Percentiles rank a stretch among this genome's conserved stretches.
Evolutionary conservation across 2,888 invertebrate species (phyloP).

Genomic region (Harpalus rubripes): DNA sequence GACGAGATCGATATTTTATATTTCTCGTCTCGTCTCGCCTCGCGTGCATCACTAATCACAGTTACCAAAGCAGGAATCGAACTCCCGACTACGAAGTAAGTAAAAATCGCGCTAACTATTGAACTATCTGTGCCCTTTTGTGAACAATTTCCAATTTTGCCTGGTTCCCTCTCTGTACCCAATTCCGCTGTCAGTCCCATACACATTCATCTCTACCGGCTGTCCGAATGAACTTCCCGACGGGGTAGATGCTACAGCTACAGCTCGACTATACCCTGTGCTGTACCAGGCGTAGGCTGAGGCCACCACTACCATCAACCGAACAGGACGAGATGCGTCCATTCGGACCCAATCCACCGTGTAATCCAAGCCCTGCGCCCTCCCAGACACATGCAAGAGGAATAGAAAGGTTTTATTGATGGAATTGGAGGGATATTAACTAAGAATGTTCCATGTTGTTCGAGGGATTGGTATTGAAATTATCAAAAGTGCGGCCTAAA

Average conservation of each 20-base stretch:
- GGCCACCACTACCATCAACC: neutral
- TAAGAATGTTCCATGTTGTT: neutral
- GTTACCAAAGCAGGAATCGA: too few species aligned
- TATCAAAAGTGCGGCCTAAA: too few species aligned
- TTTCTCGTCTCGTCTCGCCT: too few species aligned
- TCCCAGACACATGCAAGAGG: constrained; percentile 4
- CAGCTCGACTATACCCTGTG: neutral
- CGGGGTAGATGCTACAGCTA: neutral
- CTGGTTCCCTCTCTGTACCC: neutral
- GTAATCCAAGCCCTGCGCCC: constrained; percentile 55
- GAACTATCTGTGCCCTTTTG: neutral
- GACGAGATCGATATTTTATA: too few species aligned
- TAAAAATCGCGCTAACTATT: too few species aligned
- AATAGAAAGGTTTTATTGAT: neutral
- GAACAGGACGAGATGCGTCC: constrained; percentile 64
- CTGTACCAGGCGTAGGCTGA: neutral
- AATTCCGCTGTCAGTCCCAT: constrained; percentile 62
- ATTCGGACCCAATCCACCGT: constrained; percentile 67
- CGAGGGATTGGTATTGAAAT: neutral
- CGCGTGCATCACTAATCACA: too few species aligned
- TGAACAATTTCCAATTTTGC: neutral
- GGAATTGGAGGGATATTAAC: neutral
- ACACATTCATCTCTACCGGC: constrained; percentile 57
- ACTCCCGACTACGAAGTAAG: too few species aligned
- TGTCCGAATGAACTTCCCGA: constrained; percentile 67